These are phyloP conservation scores for Polypedilum vanderplanki DNA, from an alignment of 1,140 invertebrate species.

Conservation along the genomic window DNA sequence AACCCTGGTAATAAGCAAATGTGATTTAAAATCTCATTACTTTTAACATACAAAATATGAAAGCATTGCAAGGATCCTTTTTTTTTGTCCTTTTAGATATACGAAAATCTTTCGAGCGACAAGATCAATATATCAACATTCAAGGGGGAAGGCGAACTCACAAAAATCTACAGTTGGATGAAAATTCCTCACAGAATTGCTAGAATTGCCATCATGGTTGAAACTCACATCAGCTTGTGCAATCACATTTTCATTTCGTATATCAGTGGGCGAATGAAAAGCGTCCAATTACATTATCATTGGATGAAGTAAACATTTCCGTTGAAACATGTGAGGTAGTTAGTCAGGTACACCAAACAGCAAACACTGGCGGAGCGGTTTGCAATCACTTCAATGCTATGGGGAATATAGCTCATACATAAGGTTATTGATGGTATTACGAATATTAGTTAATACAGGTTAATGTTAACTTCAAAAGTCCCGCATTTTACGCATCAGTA, in stretches of 20 bases:
- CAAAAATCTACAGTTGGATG: slow-evolving; percentile 92
- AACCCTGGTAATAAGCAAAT: too few species aligned
- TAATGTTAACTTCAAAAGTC: slow-evolving; percentile 85
- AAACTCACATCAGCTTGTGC: slow-evolving; percentile 83
- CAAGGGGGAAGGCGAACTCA: slow-evolving; percentile 92
- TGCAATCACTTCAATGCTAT: slow-evolving; percentile 37
- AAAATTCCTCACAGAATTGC: slow-evolving; percentile 86
- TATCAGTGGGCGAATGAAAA: slow-evolving; percentile 99
- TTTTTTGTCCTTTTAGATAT: slow-evolving; percentile 69
- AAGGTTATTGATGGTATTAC: slow-evolving; percentile 98
- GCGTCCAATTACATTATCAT: slow-evolving; percentile 87
- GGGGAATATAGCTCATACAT: slow-evolving; percentile 78
- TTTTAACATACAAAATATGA: slow-evolving; percentile 28
- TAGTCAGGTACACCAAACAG: slow-evolving; percentile 47
- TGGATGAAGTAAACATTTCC: slow-evolving; percentile 86
- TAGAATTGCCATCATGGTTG: slow-evolving; percentile 95
- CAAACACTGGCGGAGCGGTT: slow-evolving; percentile 36
- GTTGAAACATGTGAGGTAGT: slow-evolving; percentile 85
- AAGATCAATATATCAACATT: slow-evolving; percentile 96
- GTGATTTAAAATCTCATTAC: neutral
- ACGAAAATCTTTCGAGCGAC: slow-evolving; percentile 96
- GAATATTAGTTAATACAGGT: slow-evolving; percentile 90
- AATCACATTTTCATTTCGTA: slow-evolving; percentile 88
- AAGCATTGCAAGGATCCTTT: slow-evolving; percentile 30
- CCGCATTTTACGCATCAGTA: slow-evolving; percentile 88